Base-by-base conservation (phyloP, 1,140 invertebrate genomes). In the Drosophila carrolli region DNA sequence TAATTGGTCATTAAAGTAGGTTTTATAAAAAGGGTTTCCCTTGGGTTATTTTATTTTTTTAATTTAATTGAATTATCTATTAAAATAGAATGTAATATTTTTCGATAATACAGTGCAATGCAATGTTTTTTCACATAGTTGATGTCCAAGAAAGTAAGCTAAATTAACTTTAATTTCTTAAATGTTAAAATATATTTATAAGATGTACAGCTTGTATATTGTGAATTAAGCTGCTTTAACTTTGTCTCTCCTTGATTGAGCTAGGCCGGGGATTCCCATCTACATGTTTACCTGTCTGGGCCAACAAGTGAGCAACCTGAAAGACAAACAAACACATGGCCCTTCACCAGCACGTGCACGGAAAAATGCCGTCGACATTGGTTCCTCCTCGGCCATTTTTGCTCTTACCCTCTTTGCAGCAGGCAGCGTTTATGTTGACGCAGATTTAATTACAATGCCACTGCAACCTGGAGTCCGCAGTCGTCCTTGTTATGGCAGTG, bases 401-500 rank as follows among this genome's bases (percentile, higher is more conserved):
- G 19, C 55, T 43, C 43, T 14, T 10, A 46, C 14, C 44, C 19
- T 8, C 16, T 10, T 37, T n/a, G 43, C 54, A 56, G 57, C 40
- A 68, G 74, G 70, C 46, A 68, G 73, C 62, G 78, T 43, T 89
- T 75, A 73, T 84, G 76, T 84, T 78, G 84, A 89, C 80, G 85
- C 54, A 84, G 80, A 89, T 89, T 88, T 88, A 88, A 88, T 88
- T 88, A 88, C 84, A 89, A 74, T 88, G 82, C 75, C 82, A 82
- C 83, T 88, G 79, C 74, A 67, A 88, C 79, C 88, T 73, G 75
- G 78, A 63, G 44, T 70, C 48, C 32, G 38, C 60, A 35, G 48
- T 43, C 50, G 47, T 54, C 58, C 55, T 74, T 70, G 65, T 71
- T 63, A 56, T 56, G 65, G 77, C 68, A 57, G 79, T 76, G 58